Evolutionary conservation across 1,140 invertebrate genomes (phyloP).

Genomic region (Ganaspis sp.): DNA sequence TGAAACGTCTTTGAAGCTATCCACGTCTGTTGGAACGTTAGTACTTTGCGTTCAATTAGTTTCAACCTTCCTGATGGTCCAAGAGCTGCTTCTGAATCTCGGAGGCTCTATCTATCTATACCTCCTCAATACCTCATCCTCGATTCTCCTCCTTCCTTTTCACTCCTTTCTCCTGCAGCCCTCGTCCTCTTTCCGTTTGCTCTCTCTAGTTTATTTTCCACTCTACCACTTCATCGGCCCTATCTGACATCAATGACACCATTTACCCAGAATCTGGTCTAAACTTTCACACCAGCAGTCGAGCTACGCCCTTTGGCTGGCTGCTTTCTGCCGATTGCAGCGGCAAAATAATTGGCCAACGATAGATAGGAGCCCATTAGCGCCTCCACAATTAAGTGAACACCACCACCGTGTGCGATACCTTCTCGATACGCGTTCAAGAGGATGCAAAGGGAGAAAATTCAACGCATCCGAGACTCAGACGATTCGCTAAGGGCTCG

Average conservation of each 20-base stretch:
- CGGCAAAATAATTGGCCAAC: slow-evolving; percentile 51
- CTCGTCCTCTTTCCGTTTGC: slow-evolving; percentile 35
- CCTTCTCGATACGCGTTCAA: slow-evolving; percentile 35
- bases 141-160: slow-evolving; percentile 27
- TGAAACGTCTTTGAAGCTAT: slow-evolving; percentile 56
- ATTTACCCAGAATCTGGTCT: slow-evolving; percentile 46
- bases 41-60: slow-evolving; percentile 60
- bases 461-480: slow-evolving; percentile 21
- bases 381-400: slow-evolving; percentile 66
- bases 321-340: slow-evolving; percentile 2
- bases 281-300: slow-evolving; percentile 43
- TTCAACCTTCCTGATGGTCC: slow-evolving; percentile 45
- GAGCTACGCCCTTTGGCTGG: not conserved
- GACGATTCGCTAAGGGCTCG: slow-evolving; percentile 21
- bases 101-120: slow-evolving; percentile 17
- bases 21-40: slow-evolving; percentile 49
- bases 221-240: slow-evolving; percentile 52
- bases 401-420: slow-evolving; percentile 45
- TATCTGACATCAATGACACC: slow-evolving; percentile 63
- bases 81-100: slow-evolving; percentile 25
- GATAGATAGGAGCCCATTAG: slow-evolving; percentile 61
- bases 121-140: slow-evolving; percentile 24
- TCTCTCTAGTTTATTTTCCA: slow-evolving; percentile 56
- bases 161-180: not conserved
- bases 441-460: slow-evolving; percentile 5